Evolutionary conservation across 2,113 vertebrate species (phyloP).

Genomic region (Chaetops frenatus): DNA sequence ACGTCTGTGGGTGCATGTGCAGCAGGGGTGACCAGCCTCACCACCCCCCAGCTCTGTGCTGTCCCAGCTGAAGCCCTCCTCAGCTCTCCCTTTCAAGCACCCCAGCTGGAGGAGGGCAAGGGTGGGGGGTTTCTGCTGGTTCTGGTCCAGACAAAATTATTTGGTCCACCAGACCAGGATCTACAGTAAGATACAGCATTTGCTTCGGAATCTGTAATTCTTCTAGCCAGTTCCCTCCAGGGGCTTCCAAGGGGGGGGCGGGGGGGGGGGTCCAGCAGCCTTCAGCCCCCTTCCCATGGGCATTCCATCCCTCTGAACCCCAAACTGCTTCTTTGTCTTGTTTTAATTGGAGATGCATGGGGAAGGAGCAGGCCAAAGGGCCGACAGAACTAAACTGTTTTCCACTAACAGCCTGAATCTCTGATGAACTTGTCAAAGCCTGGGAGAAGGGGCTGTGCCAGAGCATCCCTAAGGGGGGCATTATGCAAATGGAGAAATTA

Average conservation of each 20-base stretch:
- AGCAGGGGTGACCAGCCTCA: neutral
- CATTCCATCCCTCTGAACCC: neutral
- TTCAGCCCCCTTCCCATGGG: neutral
- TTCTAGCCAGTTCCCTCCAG: neutral
- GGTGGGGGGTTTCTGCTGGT: fast-evolving
- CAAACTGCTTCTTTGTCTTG: neutral
- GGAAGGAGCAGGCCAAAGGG: neutral
- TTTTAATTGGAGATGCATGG: neutral
- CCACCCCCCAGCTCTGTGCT: neutral
- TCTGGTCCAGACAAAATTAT: neutral
- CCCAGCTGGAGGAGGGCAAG: neutral
- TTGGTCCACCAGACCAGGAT: neutral
- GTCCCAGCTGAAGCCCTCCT: neutral
- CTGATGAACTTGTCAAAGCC: neutral
- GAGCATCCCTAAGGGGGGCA: slow-evolving; percentile 7
- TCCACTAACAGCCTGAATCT: neutral
- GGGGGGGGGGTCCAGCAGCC: neutral
- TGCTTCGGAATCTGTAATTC: neutral
- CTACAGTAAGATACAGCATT: neutral
- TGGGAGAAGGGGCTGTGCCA: neutral
- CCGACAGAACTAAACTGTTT: slow-evolving; percentile 16
- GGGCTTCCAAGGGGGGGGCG: neutral
- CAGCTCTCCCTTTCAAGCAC: neutral
- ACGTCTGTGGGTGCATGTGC: fast-evolving
- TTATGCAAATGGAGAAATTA: slow-evolving; percentile 58